A percentile compares a stretch with the other conserved stretches of the same genome.
These are phyloP conservation scores for Paralinhomoeus sp. DNA, from an alignment of 2,888 invertebrate genomes.

Conservation along the genomic window DNA sequence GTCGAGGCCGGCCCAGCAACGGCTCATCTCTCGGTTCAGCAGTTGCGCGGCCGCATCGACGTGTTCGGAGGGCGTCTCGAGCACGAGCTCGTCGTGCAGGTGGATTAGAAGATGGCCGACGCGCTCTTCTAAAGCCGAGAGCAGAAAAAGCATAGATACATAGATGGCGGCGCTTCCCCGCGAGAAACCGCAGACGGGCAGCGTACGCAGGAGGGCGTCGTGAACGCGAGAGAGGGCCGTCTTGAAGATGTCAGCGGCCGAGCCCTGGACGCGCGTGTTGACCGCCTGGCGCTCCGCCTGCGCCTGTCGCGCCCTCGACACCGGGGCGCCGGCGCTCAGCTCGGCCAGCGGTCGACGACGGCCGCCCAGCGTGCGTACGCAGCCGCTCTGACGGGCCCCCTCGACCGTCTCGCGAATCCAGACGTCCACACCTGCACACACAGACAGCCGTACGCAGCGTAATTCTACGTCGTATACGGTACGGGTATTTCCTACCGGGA, in stretches of 20 bases:
- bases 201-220: too few relatives aligned
- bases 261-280: constrained; percentile 82
- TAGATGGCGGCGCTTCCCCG: too few relatives aligned
- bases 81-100: constrained; percentile 84
- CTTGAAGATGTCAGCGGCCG: constrained; percentile 85
- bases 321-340: constrained; percentile 38
- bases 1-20: too few relatives aligned
- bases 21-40: too few relatives aligned
- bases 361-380: constrained; percentile 57
- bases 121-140: too few relatives aligned
- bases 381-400: constrained; percentile 46
- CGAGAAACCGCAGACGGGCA: too few relatives aligned
- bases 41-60: constrained; percentile 14
- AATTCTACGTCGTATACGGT: too few relatives aligned
- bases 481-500: constrained; percentile 41
- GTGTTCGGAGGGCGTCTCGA: constrained; percentile 48
- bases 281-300: constrained; percentile 92
- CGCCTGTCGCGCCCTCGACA: too few relatives aligned
- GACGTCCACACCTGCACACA: constrained; percentile 34
- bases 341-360: constrained; percentile 55
- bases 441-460: background rate
- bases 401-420: constrained; percentile 40
- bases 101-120: constrained; percentile 47
- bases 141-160: too few relatives aligned
- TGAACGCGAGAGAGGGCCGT: constrained; percentile 61